Evolutionary conservation across 2,113 vertebrate species (phyloP).

Genomic region (Prochilodus magdalenae): DNA sequence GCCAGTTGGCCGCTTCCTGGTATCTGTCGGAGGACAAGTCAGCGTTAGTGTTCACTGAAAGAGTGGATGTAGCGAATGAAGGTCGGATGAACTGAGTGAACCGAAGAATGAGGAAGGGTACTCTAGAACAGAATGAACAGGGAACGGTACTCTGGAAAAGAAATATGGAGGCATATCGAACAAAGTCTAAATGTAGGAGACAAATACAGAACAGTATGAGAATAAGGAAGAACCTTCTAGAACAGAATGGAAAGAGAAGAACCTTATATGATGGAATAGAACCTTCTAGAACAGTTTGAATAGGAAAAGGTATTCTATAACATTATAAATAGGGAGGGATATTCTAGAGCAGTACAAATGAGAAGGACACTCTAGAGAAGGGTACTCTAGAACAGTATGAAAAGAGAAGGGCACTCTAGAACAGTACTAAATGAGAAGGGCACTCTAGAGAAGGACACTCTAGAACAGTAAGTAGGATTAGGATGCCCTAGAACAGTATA

Average conservation of each 20-base stretch:
- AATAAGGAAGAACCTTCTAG: too few species aligned
- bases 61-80: not conserved
- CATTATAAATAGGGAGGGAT: not conserved
- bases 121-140: not conserved
- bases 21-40: conserved; percentile 72
- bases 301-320: not conserved
- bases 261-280: not conserved
- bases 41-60: not conserved
- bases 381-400: too few species aligned
- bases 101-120: not conserved
- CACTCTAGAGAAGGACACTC: too few species aligned
- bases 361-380: too few species aligned
- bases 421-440: too few species aligned
- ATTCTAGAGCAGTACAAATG: not conserved
- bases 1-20: conserved; percentile 73
- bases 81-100: not conserved
- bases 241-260: too few species aligned
- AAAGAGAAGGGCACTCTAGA: too few species aligned
- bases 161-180: not conserved
- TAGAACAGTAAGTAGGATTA: too few species aligned
- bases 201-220: too few species aligned
- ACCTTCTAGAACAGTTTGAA: not conserved
- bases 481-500: too few species aligned
- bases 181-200: too few species aligned
- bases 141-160: not conserved